phyloP scores from a whole-genome alignment of 2,797 vertebrate genomes.

The Tragelaphus eurycerus region DNA sequence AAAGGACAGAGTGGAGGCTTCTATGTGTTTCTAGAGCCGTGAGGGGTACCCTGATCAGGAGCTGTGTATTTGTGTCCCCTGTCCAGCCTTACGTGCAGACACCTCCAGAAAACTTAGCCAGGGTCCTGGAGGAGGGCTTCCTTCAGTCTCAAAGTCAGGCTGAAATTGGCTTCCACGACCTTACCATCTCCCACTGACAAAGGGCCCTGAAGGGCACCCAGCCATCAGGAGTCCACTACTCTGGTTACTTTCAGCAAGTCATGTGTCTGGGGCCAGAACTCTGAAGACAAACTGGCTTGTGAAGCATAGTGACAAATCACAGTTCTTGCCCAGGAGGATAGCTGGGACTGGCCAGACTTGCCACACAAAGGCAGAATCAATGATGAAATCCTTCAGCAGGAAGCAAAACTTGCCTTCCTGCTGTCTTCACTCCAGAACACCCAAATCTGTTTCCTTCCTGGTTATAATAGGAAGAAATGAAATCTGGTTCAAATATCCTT shows the following conservation, averaged over 20 bases:
- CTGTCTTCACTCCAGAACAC: not conserved
- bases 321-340: not conserved
- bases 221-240: not conserved
- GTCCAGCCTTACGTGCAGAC: not conserved
- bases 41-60: not conserved
- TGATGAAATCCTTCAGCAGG: constrained; percentile 15
- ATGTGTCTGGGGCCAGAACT: not conserved
- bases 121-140: not conserved
- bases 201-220: not conserved
- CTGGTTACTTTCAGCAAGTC: not conserved
- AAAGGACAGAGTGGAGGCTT: not conserved
- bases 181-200: not conserved
- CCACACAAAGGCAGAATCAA: not conserved
- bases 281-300: not conserved
- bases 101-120: not conserved
- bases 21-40: not conserved
- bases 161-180: not conserved
- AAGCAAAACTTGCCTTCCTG: constrained; percentile 44
- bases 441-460: constrained; percentile 42
- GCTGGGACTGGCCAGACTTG: not conserved
- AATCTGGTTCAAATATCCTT: not conserved
- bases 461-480: constrained; percentile 29
- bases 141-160: not conserved
- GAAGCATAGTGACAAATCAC: not conserved
- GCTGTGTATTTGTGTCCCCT: not conserved